Evolutionary conservation across 35 echinoderm and acorn worm species (phyloP).

Genomic region (Strongylocentrotus purpuratus): DNA sequence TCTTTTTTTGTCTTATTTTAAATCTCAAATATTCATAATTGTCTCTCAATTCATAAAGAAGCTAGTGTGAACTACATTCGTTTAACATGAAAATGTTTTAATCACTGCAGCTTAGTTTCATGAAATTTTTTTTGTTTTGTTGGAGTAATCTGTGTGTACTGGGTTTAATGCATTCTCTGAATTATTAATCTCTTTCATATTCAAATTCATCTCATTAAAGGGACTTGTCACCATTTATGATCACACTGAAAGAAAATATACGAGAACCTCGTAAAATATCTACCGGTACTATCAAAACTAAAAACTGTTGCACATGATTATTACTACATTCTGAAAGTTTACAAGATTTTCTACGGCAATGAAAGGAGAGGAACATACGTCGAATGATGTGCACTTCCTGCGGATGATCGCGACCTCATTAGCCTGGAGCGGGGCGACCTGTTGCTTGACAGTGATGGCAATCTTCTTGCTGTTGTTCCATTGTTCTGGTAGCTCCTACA

Average conservation of each 20-base stretch:
- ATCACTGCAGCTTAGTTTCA: too few relatives aligned
- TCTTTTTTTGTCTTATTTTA: too few relatives aligned
- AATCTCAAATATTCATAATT: too few relatives aligned
- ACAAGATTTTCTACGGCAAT: neutral
- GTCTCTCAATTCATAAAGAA: too few relatives aligned
- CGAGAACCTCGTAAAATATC: neutral
- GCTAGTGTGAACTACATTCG: too few relatives aligned
- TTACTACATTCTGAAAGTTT: neutral
- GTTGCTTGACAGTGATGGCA: slow-evolving; percentile 94
- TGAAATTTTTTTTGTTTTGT: neutral
- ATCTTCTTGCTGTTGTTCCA: slow-evolving; percentile 99
- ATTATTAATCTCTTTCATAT: neutral
- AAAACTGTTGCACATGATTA: neutral
- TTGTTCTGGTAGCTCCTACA: slow-evolving; percentile 94
- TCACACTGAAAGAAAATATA: too few relatives aligned
- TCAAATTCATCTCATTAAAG: neutral
- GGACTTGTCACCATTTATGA: too few relatives aligned
- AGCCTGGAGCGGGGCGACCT: slow-evolving; percentile 96
- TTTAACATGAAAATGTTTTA: too few relatives aligned
- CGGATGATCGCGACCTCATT: slow-evolving; percentile 98
- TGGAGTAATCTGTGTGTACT: neutral
- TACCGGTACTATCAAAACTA: too few relatives aligned
- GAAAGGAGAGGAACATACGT: slow-evolving; percentile 62
- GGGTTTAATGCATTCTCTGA: neutral
- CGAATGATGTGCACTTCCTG: slow-evolving; percentile 93